These are phyloP conservation scores for Seira ritae DNA, from an alignment of 2,888 invertebrate species.

Conservation along the genomic window DNA sequence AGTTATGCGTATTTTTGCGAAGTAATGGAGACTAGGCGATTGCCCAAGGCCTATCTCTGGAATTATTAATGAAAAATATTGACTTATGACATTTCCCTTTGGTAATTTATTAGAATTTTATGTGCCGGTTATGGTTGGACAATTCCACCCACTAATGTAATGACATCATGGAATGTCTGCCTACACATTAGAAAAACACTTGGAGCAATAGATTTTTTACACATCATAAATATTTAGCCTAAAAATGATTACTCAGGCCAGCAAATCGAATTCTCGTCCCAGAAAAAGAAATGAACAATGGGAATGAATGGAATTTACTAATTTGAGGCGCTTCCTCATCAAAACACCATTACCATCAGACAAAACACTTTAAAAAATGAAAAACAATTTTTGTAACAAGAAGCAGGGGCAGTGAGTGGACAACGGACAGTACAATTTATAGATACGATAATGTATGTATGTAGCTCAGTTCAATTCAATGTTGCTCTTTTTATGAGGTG, in stretches of 20 bases:
- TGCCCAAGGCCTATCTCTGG: constrained; percentile 10
- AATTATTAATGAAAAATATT: constrained; percentile 11
- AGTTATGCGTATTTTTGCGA: neutral
- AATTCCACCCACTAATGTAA: constrained; percentile 5
- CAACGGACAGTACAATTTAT: too few relatives aligned
- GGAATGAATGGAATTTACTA: constrained; percentile 3
- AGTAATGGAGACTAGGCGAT: neutral
- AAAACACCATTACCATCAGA: constrained; percentile 11
- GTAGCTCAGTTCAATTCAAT: neutral
- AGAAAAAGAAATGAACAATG: constrained; percentile 3
- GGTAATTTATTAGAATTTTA: neutral
- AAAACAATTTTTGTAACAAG: too few relatives aligned
- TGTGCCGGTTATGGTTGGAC: constrained; percentile 3
- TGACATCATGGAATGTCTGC: neutral
- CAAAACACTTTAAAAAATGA: neutral
- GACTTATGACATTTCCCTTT: constrained; percentile 8
- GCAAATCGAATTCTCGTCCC: neutral
- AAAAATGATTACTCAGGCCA: neutral
- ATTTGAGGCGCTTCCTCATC: neutral
- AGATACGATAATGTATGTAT: too few relatives aligned
- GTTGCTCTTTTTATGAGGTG: constrained; percentile 1
- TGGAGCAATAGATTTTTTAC: neutral
- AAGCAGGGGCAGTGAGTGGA: too few relatives aligned
- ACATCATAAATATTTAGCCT: neutral
- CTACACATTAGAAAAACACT: neutral